A percentile compares a stretch with the other conserved stretches of the same genome.
Evolutionary conservation across 1,140 invertebrate species (phyloP).

Genomic region (Armadillidium nasatum): DNA sequence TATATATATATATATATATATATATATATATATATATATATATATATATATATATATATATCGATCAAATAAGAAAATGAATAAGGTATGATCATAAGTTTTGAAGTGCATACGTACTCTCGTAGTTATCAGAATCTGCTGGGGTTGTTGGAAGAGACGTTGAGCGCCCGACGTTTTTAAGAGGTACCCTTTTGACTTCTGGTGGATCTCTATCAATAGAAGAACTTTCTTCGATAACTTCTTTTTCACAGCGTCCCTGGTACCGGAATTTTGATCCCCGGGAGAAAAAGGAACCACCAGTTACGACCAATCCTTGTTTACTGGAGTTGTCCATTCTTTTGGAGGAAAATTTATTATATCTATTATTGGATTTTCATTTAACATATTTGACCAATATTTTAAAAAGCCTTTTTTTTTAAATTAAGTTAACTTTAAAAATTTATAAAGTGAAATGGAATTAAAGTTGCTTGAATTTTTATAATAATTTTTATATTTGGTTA

Average conservation of each 20-base stretch:
- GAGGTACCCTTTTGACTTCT: constrained; percentile 41
- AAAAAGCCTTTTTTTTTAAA: no score
- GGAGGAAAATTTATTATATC: no score
- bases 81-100: not conserved
- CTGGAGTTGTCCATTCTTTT: constrained; percentile 74
- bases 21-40: not conserved
- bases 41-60: not conserved
- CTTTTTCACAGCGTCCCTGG: constrained; percentile 78
- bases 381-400: no score
- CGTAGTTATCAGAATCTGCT: constrained; percentile 39
- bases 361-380: no score
- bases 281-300: constrained; percentile 88
- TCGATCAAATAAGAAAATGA: not conserved
- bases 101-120: constrained; percentile 18
- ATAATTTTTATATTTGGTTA: no score
- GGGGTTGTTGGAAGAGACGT: constrained; percentile 38
- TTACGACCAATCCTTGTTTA: constrained; percentile 77
- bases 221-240: constrained; percentile 67
- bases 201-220: constrained; percentile 44
- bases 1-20: not conserved
- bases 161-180: constrained; percentile 35
- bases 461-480: no score
- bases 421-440: no score
- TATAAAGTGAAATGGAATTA: no score
- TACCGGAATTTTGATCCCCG: constrained; percentile 91